Base-by-base conservation (phyloP, 2,888 invertebrate species). In the Bursaphelenchus okinawaensis region DNA sequence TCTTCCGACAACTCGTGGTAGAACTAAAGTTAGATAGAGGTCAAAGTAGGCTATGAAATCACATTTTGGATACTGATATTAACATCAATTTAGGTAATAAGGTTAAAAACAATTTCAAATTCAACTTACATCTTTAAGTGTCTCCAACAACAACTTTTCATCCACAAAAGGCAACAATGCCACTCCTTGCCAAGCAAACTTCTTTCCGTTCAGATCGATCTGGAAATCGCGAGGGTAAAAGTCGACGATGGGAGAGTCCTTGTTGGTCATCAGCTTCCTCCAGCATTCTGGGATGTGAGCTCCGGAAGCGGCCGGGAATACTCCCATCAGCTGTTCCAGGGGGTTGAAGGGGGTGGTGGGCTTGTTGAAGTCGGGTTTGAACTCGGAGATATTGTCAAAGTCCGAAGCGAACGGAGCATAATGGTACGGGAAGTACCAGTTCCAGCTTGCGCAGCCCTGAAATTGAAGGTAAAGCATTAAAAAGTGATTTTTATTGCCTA, bases 361-460 rank as follows among this genome's bases (percentile, higher is more conserved):
- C 80, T 87, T 89, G 83, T 91, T 91, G 84, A 98, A 99, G 83
- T 89, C 88, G 55, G 90, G 89, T 0, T 83, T 78, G 28, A 93
- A 86, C 0, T 91, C 90, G 62, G 88, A 88, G 63, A 98, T 90
- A 83, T 93, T 31, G 67, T 91, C 88, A 85, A 99, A 98, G 86
- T 99, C 98, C 0, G 95, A 95, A 4, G 98, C 98, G 86, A 98
- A 98, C 7, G 98, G 98, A 20, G 98, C 96, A 86, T 99, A 98
- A 86, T 98, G 98, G 84, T 93, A 98, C 0, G 98, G 98, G 85
- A 93, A 98, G 86, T 94, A 98, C 98, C 98, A 98, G 85, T 95
- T 92, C 98, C 98, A 99, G 20, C 92, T 93, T 31, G 93, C 91
- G 86, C 96, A 98, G 61, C 98, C 96, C 88, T 77, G 16, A 59